phyloP scores from a whole-genome alignment of 2,888 invertebrate genomes.

The Polietes domitor region DNA sequence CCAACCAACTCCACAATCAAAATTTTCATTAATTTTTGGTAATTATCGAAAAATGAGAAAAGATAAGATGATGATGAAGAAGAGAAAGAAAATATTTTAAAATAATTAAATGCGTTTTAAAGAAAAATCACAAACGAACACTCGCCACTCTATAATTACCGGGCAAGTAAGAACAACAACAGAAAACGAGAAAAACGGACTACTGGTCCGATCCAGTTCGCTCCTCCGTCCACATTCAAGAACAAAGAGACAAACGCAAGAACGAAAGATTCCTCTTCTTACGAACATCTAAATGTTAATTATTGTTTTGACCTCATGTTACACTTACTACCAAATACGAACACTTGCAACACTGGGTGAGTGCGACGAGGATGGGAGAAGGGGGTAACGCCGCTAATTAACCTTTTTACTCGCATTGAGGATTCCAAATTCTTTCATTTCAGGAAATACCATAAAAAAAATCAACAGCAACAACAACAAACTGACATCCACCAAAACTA shows the following conservation, averaged over 20 bases:
- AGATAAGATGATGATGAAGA: no score
- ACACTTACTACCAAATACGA: slow-evolving; percentile 18
- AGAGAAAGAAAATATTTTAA: not conserved
- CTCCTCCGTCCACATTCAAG: no score
- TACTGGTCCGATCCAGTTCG: no score
- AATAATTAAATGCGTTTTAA: slow-evolving; percentile 39
- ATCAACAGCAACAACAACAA: not conserved
- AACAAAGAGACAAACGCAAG: not conserved
- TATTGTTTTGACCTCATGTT: slow-evolving; percentile 54
- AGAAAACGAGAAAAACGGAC: no score
- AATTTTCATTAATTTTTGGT: slow-evolving; percentile 29
- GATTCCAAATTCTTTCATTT: slow-evolving; percentile 36
- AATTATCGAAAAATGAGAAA: not conserved
- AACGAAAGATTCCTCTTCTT: not conserved
- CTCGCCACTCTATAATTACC: slow-evolving; percentile 23
- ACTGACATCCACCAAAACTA: not conserved
- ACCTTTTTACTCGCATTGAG: slow-evolving; percentile 54
- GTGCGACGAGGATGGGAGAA: not conserved
- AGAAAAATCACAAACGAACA: slow-evolving; percentile 7
- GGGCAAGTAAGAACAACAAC: no score
- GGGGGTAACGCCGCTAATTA: slow-evolving; percentile 60
- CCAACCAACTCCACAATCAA: not conserved
- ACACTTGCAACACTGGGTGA: not conserved
- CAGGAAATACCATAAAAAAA: slow-evolving; percentile 25
- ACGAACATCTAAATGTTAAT: slow-evolving; percentile 40